Evolutionary conservation across 2,888 invertebrate genomes (phyloP), one percentile per base, ranked within the genome.

Genomic region (Therioaphis trifolii): DNA sequence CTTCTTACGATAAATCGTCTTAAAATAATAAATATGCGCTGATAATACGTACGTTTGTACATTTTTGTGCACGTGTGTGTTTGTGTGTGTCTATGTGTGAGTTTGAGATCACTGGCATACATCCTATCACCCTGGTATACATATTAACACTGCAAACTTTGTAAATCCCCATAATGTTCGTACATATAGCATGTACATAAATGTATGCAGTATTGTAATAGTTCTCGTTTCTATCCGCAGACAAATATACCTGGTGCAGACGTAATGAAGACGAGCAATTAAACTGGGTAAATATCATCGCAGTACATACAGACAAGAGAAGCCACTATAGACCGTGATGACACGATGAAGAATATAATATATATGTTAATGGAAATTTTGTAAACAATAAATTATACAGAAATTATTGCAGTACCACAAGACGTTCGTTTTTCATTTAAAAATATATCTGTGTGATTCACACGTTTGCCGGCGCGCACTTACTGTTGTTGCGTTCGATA

Each of bases 231-330:
- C 71, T 12, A 49, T 24, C 18, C 12, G 4, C 49, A 49, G 18
- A 49, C 49, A 49, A 49, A 15, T 18, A 12, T 71, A 71, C 49
- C 21, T 55, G 40, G 12, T 4, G 5, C 15, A 27, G 29, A 18
- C 21, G 24, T 29, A 55, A 74, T 35, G 55, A 74, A 52, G 21
- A 35, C 74, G 21, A 74, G 55, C 55, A 35, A 74, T 74, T 74
- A 55, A 74, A 24, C 74, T n/a, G 35, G 21, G 43, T 66, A 77
- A 40, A 75, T 43, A 75, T 75, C 0, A 12, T 35, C 29, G 12
- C 7, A 14, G 14, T 35, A 55, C 11, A 24, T 24, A 46, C 46
- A 29, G 18, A 46, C 43, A 46, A 35, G 24, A 27, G 29, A 18
- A 27, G 29, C 12, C 21, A 21, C 52, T 55, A 46, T 12, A n/a